phyloP scores from a whole-genome alignment of 2,113 vertebrate species.

The Centropus bengalensis region DNA sequence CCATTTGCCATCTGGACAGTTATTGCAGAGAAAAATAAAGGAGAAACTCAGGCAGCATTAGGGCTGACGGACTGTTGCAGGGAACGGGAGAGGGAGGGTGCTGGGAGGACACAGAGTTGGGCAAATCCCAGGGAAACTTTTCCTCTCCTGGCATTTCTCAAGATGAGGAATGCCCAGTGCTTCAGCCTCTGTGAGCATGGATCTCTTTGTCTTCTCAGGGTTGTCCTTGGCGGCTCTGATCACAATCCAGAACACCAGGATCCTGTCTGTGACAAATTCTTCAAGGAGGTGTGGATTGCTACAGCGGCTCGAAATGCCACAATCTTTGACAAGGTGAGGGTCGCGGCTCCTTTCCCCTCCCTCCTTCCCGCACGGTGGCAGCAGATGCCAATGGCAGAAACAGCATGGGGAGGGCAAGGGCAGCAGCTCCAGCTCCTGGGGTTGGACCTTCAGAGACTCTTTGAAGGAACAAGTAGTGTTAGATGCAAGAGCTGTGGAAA shows the following conservation, averaged over 20 bases:
- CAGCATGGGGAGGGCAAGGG: neutral
- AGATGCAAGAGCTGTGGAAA: neutral
- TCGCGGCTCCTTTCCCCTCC: rapidly evolving
- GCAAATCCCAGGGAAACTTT: neutral
- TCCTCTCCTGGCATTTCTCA: neutral
- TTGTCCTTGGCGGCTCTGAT: conserved; percentile 85
- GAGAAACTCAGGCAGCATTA: neutral
- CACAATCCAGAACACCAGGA: conserved; percentile 85
- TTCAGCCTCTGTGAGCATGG: neutral
- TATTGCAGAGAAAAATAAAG: conserved; percentile 6
- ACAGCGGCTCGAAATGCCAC: conserved; percentile 90
- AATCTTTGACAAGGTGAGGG: conserved; percentile 90
- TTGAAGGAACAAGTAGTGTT: neutral
- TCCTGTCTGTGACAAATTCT: conserved; percentile 93
- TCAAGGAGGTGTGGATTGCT: conserved; percentile 94
- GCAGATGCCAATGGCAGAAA: neutral
- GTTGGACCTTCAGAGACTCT: neutral
- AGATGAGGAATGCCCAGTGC: neutral
- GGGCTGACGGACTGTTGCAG: conserved; percentile 10
- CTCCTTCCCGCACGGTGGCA: neutral
- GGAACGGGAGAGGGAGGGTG: neutral
- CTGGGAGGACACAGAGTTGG: neutral
- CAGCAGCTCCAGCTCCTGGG: neutral
- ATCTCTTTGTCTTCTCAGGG: conserved; percentile 71
- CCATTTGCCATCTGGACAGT: conserved; percentile 55